phyloP scores from a whole-genome alignment of 2,797 vertebrate genomes.

The Hippopotamyrus pictus region DNA sequence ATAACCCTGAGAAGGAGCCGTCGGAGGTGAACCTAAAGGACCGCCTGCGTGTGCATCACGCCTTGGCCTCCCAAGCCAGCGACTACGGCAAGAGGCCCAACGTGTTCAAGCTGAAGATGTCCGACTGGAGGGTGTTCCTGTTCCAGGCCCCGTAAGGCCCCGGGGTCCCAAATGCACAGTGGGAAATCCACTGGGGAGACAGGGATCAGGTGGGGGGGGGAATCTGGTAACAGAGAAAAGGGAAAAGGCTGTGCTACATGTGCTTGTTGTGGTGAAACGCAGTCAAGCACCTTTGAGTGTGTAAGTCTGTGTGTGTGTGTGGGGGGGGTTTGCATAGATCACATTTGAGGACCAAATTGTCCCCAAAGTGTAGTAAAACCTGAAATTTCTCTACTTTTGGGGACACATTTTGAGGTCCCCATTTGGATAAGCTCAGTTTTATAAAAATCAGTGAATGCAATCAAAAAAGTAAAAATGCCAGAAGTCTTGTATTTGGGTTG shows the following conservation, averaged over 20 bases:
- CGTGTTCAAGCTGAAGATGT: slow-evolving; percentile 89
- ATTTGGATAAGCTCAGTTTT: too few species aligned
- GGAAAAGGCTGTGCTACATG: background rate
- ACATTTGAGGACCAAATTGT: too few species aligned
- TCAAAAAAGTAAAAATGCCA: too few species aligned
- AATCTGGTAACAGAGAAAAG: too few species aligned
- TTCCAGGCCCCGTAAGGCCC: slow-evolving; percentile 85
- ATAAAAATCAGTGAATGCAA: too few species aligned
- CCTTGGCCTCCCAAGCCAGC: slow-evolving; percentile 82
- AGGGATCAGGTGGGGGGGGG: background rate
- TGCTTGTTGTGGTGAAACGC: background rate
- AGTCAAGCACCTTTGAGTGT: background rate
- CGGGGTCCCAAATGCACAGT: background rate
- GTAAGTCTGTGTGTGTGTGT: too few species aligned
- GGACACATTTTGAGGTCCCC: too few species aligned
- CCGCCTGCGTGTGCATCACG: slow-evolving; percentile 85
- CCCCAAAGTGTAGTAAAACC: too few species aligned
- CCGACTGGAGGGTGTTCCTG: slow-evolving; percentile 94
- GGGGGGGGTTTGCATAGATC: too few species aligned
- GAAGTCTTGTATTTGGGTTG: too few species aligned
- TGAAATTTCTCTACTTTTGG: too few species aligned
- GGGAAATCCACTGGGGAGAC: background rate
- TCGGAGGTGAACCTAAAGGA: slow-evolving; percentile 92
- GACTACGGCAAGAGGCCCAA: slow-evolving; percentile 94
- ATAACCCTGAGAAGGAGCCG: slow-evolving; percentile 85